These are phyloP conservation scores for Dolichoris vasculosae DNA, from an alignment of 1,140 invertebrate species.

Conservation along the genomic window DNA sequence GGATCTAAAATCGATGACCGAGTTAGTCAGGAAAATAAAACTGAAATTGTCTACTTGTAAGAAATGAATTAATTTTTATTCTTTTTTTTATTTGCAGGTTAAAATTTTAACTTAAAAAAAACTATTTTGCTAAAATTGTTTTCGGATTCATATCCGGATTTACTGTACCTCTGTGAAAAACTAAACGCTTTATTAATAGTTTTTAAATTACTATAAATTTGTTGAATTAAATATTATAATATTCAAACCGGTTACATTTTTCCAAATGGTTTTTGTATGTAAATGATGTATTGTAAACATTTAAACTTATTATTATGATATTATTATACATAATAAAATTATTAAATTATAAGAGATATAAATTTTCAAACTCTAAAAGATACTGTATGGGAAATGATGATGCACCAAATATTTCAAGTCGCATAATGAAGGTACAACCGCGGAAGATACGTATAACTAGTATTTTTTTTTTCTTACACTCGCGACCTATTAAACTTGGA, in stretches of 20 bases:
- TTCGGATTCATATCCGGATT: too few species aligned
- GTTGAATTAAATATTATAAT: too few species aligned
- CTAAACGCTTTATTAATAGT: too few species aligned
- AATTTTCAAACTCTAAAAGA: not conserved
- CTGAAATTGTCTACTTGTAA: not conserved
- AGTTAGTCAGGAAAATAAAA: not conserved
- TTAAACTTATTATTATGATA: too few species aligned
- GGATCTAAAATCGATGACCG: slow-evolving; percentile 3
- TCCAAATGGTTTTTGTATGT: too few species aligned
- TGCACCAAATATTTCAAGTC: slow-evolving; percentile 17
- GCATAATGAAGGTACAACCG: slow-evolving; percentile 30
- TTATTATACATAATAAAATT: not conserved
- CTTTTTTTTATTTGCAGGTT: not conserved
- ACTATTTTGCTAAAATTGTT: too few species aligned
- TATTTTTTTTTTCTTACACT: slow-evolving; percentile 37
- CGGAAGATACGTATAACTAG: slow-evolving; percentile 27
- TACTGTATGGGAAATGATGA: slow-evolving; percentile 4
- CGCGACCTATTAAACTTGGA: not conserved
- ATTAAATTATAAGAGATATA: not conserved
- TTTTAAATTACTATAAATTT: too few species aligned
- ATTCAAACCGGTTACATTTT: too few species aligned
- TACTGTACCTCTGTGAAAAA: too few species aligned
- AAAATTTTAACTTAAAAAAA: too few species aligned
- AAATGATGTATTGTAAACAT: too few species aligned
- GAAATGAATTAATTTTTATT: not conserved